Percentiles rank a stretch among this genome's conserved stretches.
Evolutionary conservation across 2,797 vertebrate genomes (phyloP).

Genomic region (Prunella strophiata): DNA sequence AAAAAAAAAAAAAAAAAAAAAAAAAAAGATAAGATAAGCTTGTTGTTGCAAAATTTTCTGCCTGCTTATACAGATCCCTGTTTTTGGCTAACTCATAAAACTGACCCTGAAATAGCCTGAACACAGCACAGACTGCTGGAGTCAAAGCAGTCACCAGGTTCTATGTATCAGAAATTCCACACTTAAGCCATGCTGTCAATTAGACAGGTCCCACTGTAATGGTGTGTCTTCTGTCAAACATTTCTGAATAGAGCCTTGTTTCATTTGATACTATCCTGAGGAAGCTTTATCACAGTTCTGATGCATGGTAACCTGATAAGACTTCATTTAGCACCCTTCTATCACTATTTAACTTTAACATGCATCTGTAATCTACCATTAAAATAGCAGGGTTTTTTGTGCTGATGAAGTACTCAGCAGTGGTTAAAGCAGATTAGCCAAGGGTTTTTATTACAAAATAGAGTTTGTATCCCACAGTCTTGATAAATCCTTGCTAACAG

Average conservation of each 20-base stretch:
- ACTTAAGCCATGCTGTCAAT: constrained; percentile 70
- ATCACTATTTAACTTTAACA: constrained; percentile 56
- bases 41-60: neutral
- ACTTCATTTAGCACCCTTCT: constrained; percentile 68
- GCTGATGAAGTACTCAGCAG: constrained; percentile 6
- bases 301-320: constrained; percentile 70
- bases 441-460: constrained; percentile 11
- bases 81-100: constrained; percentile 9
- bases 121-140: neutral
- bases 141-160: neutral
- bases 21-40: neutral
- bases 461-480: neutral
- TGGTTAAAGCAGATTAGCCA: constrained; percentile 34
- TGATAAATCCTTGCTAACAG: constrained; percentile 14
- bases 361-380: neutral
- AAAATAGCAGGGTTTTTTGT: neutral
- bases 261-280: constrained; percentile 67
- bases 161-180: constrained; percentile 58
- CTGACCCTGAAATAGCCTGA: constrained; percentile 26
- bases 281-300: constrained; percentile 69
- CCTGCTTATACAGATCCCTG: neutral
- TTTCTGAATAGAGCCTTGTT: constrained; percentile 72
- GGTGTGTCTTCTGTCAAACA: constrained; percentile 65
- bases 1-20: neutral
- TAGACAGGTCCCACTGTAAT: constrained; percentile 63